Base-by-base conservation (phyloP, 2,888 invertebrate genomes). In the Eueremaeus valkanovi region DNA sequence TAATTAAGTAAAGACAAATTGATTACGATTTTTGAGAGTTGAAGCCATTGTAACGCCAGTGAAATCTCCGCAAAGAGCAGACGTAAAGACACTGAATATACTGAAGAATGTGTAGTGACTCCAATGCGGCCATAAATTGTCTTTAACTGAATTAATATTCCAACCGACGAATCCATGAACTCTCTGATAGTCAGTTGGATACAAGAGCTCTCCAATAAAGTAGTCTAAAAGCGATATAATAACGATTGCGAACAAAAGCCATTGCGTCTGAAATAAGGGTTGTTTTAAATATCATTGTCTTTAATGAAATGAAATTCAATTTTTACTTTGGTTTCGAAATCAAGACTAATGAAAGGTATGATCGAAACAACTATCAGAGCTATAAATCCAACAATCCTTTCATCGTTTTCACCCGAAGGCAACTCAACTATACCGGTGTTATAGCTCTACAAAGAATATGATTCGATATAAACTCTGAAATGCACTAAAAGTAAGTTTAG, bases 331-430 rank as follows among this genome's bases (percentile, higher is more conserved):
- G 75, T 72, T 51, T 75, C 72, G 18, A 75, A 75, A 18, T 70
- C 49, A 9, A 75, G 70, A 18, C 70, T 51, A 27, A 75, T 72
- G 21, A 75, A 72, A n/a, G 75, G 75, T 24, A 75, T 75, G 27
- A 75, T 11, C 8, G 72, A 51, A 27, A 75, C 58, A n/a, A 75
- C 9, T 21, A 75, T 16, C n/a, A 75, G 40, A 72, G 40, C 51
- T 3, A 61, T 16, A 1, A 75, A 16, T n/a, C 75, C 75, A 76
- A 76, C 33, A 27, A 72, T 24, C 66, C 73, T 36, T 16, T 51
- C 2, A 51, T 72, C 74, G 11, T 73, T 66, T 1, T 5, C 11
- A 6, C 58, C 58, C 1, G 58, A 58, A 11, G 58, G 58, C 3
- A 29, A 2, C 1, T 27, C 27, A 1, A 31, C 11, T 9, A 58